A percentile compares a stretch with the other conserved stretches of the same genome.
Conservation (phyloP, 1,140 invertebrate species). For the Drosophila seguyi region DNA sequence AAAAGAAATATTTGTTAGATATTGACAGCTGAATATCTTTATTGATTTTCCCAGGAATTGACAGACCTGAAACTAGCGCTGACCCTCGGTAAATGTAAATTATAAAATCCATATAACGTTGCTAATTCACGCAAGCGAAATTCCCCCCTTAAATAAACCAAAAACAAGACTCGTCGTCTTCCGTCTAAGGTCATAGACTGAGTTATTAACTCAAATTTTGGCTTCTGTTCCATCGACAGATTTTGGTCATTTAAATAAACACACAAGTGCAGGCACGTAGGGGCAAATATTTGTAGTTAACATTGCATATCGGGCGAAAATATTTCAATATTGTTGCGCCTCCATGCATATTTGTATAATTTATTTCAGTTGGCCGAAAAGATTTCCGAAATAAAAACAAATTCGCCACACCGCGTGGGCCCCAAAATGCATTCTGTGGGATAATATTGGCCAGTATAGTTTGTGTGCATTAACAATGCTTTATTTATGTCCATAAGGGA, state of each 20-base stretch:
- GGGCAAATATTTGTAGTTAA: slow-evolving; percentile 44
- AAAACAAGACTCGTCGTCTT: slow-evolving; percentile 23
- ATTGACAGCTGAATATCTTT: slow-evolving; percentile 35
- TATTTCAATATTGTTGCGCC: slow-evolving; percentile 34
- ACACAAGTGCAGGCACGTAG: slow-evolving; percentile 43
- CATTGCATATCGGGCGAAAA: slow-evolving; percentile 52
- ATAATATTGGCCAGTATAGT: slow-evolving; percentile 20
- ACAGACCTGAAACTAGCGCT: slow-evolving; percentile 22
- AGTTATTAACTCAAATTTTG: slow-evolving; percentile 78
- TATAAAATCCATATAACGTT: slow-evolving; percentile 48
- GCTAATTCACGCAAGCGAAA: slow-evolving; percentile 71
- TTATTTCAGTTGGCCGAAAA: slow-evolving; percentile 53
- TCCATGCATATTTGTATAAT: slow-evolving; percentile 37
- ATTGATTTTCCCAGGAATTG: slow-evolving; percentile 53
- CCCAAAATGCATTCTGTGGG: slow-evolving; percentile 49
- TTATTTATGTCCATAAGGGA: slow-evolving; percentile 12
- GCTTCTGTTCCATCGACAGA: slow-evolving; percentile 65
- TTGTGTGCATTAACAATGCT: slow-evolving; percentile 17
- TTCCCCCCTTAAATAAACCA: slow-evolving; percentile 46
- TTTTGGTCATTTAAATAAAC: slow-evolving; percentile 76
- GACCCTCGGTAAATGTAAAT: slow-evolving; percentile 64
- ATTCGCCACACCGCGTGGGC: slow-evolving; percentile 49
- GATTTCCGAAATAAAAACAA: slow-evolving; percentile 62
- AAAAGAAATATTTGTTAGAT: slow-evolving; percentile 39
- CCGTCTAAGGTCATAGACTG: slow-evolving; percentile 60